phyloP scores from a whole-genome alignment of 1,140 invertebrate species.

The Mizuhopecten yessoensis region DNA sequence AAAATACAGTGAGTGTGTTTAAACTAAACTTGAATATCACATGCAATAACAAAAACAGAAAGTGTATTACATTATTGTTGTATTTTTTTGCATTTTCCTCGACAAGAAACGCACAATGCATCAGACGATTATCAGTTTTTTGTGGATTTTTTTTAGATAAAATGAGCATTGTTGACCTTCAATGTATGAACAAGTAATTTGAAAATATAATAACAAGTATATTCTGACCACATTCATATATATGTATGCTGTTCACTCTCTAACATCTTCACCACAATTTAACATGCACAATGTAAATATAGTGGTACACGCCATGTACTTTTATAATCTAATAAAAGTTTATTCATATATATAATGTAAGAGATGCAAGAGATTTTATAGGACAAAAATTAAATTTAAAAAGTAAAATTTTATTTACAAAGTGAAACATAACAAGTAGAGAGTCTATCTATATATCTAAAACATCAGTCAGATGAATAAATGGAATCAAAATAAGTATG shows the following conservation, averaged over 20 bases:
- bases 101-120: not conserved
- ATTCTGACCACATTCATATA: conserved; percentile 37
- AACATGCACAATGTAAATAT: conserved; percentile 35
- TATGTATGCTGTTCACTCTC: conserved; percentile 26
- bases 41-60: not conserved
- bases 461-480: conserved; percentile 2
- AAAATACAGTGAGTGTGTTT: not conserved
- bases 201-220: conserved; percentile 8
- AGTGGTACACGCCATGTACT: conserved; percentile 16
- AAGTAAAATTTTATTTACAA: conserved; percentile 40
- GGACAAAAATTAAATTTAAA: conserved; percentile 32
- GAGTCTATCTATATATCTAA: not conserved
- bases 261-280: conserved; percentile 28
- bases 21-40: not conserved
- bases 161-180: not conserved
- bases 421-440: conserved; percentile 7
- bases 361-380: conserved; percentile 34
- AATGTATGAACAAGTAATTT: not conserved
- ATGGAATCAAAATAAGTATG: conserved; percentile 39
- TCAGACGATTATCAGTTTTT: conserved; percentile 9
- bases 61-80: too few relatives aligned
- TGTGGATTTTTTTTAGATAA: too few relatives aligned
- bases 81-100: not conserved
- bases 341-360: conserved; percentile 33
- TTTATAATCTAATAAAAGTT: conserved; percentile 30